Conservation (phyloP, 2,113 vertebrate species). For the Notothenia coriiceps region DNA sequence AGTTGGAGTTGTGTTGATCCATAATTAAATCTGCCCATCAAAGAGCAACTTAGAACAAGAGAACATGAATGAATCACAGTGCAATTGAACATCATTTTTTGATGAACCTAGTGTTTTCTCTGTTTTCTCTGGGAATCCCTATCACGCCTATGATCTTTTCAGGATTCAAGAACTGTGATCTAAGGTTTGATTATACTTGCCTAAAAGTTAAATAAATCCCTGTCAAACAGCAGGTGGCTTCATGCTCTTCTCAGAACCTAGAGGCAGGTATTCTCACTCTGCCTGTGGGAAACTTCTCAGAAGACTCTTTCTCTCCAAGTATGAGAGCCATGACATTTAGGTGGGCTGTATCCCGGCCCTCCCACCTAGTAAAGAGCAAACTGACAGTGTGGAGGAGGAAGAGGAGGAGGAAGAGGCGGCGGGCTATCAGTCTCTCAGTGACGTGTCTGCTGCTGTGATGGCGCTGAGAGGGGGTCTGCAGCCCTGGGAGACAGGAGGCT, state of each 20-base stretch:
- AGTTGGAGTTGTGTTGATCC: not conserved
- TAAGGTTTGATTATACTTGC: slow-evolving; percentile 45
- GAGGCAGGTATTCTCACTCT: slow-evolving; percentile 44
- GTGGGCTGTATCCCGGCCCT: slow-evolving; percentile 35
- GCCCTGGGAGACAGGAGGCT: slow-evolving; percentile 60
- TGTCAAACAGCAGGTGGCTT: slow-evolving; percentile 20
- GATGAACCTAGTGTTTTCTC: slow-evolving; percentile 31
- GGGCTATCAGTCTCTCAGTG: slow-evolving; percentile 56
- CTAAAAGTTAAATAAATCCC: slow-evolving; percentile 8
- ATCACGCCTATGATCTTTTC: slow-evolving; percentile 26
- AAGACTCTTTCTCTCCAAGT: slow-evolving; percentile 39
- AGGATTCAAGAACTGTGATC: slow-evolving; percentile 41
- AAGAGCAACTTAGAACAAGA: slow-evolving; percentile 5
- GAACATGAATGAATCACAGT: slow-evolving; percentile 18
- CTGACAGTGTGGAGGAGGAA: slow-evolving; percentile 7
- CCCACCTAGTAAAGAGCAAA: slow-evolving; percentile 59
- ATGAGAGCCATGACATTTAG: slow-evolving; percentile 51
- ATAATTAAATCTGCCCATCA: slow-evolving; percentile 11
- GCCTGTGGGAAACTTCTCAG: slow-evolving; percentile 58
- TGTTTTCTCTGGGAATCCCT: slow-evolving; percentile 14
- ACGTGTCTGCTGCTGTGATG: slow-evolving; percentile 33
- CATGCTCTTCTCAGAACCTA: slow-evolving; percentile 22
- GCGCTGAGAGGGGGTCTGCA: slow-evolving; percentile 49
- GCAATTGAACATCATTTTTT: slow-evolving; percentile 7
- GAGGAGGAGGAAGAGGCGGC: slow-evolving; percentile 40